Evolutionary conservation across 2,888 invertebrate species (phyloP), one percentile per base, ranked within the genome.

Genomic region (Acanthosepion esculentum): DNA sequence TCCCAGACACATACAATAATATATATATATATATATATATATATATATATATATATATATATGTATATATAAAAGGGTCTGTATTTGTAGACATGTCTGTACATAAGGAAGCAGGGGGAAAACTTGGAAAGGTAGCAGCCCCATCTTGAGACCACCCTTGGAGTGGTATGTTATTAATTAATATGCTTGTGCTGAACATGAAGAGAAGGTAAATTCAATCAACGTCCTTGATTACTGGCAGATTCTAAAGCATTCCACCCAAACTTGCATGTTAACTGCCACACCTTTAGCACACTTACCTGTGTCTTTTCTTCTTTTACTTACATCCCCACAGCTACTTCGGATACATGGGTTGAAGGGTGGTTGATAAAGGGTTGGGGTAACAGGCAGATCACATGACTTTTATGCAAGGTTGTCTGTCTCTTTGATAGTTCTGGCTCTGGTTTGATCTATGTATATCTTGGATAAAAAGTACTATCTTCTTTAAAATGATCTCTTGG

Each of bases 91-190:
- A 78, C 33, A 78, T 78, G n/a, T 78, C 8, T 78, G n/a, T 78
- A 78, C 78, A 78, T 33, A 78, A 78, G 78, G 78, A 78, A 78
- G n/a, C 78, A 78, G 12, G n/a, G n/a, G 8, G 10, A 33, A 78
- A 78, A 78, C n/a, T 78, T 33, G 15, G 78, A 78, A n/a, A 78
- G 12, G 78, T n/a, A 78, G 78, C n/a, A 33, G n/a, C 78, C 78
- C n/a, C 78, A n/a, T 78, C 78, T 33, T 33, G n/a, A 78, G 78
- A 78, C 78, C 78, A 78, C 78, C 78, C 78, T n/a, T 78, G n/a
- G 78, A 78, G 78, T 78, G n/a, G 78, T 78, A n/a, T 78, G 78
- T 78, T 78, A 78, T 78, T 78, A 78, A 78, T 78, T 78, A 78
- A 78, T 78, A 78, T 78, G 78, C 78, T 78, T 78, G 78, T 78